Base-by-base conservation (phyloP, 1,140 invertebrate genomes). In the Lucilia sericata region DNA sequence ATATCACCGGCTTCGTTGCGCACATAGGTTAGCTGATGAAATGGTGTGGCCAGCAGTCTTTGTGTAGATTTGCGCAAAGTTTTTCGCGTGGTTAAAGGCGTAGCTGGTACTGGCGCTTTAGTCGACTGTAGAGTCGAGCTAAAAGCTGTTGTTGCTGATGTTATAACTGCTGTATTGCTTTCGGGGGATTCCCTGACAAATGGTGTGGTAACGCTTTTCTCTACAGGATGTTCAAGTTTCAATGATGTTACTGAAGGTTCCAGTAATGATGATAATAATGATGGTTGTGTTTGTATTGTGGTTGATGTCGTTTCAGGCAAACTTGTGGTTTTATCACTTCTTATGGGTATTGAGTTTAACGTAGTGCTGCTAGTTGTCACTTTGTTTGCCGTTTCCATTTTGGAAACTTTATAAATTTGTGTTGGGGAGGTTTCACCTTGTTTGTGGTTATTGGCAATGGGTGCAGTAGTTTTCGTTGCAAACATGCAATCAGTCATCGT, bases 1-100 rank as follows among this genome's bases (percentile, higher is more conserved):
- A 90, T 89, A 25, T 90, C 89, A 10, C 89, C 89, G 17, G 88
- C 89, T 51, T 87, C 86, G 34, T 90, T 90, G 0, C 89, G 86
- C 21, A 90, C 87, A 82, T 90, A 90, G 78, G 87, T 88, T 81
- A 90, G 78, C 55, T 88, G 86, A 84, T 88, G 87, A 70, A 87
- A 90, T 30, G 89, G 89, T 34, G 89, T 90, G 81, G 89, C 89
- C 74, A 88, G 81, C 36, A 90, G 83, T 51, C 85, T 88, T 14
- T 87, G 86, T 30, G 88, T 90, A n/a, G 87, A 88, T 74, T 87
- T 90, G 36, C 89, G 83, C 5, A 88, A 83, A 0, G 86, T 84
- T 82, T 86, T 88, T 60, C 85, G 88, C 2, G 87, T 86, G 8
- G 87, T 86, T 81, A 80, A 25, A 19, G 42, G n/a, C n/a, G n/a